These are phyloP conservation scores for Macrotus californicus DNA, from an alignment of 2,113 vertebrate species.

Conservation along the genomic window DNA sequence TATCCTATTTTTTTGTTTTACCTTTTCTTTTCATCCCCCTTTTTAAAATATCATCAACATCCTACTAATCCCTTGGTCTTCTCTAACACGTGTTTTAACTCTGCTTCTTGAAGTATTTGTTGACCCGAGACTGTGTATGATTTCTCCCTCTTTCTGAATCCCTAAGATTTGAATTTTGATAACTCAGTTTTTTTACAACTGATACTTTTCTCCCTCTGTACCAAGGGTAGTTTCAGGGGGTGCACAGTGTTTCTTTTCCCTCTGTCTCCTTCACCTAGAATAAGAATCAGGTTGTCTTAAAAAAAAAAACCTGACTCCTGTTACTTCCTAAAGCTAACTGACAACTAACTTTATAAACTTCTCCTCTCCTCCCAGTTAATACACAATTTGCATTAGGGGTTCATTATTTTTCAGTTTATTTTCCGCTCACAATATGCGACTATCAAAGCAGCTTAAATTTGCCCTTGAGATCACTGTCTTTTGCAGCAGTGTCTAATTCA, in stretches of 20 bases:
- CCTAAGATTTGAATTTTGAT: background rate
- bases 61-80: background rate
- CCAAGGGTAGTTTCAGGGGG: background rate
- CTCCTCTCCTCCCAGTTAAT: background rate
- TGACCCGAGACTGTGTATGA: background rate
- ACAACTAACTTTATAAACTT: background rate
- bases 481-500: background rate
- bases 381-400: background rate
- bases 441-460: background rate
- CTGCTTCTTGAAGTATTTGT: background rate
- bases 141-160: background rate
- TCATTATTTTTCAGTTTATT: background rate
- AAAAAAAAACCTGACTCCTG: background rate
- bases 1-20: background rate
- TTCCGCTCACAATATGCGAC: background rate
- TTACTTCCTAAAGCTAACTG: background rate
- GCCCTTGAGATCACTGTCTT: background rate
- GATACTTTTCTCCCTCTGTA: background rate
- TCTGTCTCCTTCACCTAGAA: background rate
- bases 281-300: background rate
- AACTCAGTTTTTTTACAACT: background rate
- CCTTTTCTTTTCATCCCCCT: background rate
- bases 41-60: background rate
- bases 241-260: background rate
- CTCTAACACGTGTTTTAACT: background rate